Conservation (phyloP, 2,888 invertebrate genomes). For the Branchipolynoe longqiensis region DNA sequence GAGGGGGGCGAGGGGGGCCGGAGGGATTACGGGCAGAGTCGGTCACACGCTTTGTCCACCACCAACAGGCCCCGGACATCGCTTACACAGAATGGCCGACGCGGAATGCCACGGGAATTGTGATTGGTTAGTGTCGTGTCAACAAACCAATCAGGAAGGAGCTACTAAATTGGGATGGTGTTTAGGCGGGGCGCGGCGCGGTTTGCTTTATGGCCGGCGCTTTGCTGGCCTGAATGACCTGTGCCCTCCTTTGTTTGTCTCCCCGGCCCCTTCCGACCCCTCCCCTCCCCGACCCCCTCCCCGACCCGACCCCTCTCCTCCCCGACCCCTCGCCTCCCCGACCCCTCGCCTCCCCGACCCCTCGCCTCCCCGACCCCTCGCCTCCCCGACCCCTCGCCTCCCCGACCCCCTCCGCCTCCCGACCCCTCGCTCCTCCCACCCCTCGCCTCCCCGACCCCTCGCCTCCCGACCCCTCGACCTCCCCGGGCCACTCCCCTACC, state of each 20-base stretch:
- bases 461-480: no score
- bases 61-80: background rate
- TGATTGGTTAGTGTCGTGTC: slow-evolving; percentile 25
- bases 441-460: no score
- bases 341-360: background rate
- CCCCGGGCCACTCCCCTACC: no score
- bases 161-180: slow-evolving; percentile 12
- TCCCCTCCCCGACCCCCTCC: background rate
- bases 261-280: background rate
- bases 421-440: no score
- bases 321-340: background rate
- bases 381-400: no score
- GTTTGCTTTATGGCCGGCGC: slow-evolving; percentile 5
- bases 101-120: slow-evolving; percentile 19
- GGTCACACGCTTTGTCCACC: slow-evolving; percentile 6
- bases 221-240: background rate
- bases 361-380: background rate
- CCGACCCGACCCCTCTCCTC: background rate
- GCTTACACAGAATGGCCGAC: background rate
- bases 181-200: slow-evolving; percentile 1
- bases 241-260: background rate
- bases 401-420: no score
- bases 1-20: no score
- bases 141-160: slow-evolving; percentile 44
- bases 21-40: no score